These are phyloP conservation scores for Zosterops japonicus DNA, from an alignment of 2,113 vertebrate genomes.

Conservation along the genomic window DNA sequence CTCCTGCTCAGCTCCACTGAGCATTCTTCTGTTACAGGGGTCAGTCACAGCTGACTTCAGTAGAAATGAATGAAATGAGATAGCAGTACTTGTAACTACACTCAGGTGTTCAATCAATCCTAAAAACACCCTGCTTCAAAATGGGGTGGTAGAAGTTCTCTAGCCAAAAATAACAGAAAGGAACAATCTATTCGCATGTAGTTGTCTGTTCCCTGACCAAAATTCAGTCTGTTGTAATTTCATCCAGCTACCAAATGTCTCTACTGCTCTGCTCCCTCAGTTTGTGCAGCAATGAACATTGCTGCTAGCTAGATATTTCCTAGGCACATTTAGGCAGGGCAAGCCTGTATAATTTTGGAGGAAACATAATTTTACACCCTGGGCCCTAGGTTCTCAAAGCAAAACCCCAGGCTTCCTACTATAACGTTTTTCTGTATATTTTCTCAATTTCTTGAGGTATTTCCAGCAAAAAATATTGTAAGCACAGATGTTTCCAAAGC, in stretches of 20 bases:
- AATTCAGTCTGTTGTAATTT: not conserved
- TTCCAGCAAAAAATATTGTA: not conserved
- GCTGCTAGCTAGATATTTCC: not conserved
- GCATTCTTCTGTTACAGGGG: not conserved
- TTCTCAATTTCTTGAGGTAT: not conserved
- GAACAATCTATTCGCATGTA: not conserved
- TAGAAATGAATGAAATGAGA: not conserved
- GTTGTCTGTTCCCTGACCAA: not conserved
- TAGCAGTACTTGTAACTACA: not conserved
- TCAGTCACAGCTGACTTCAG: not conserved
- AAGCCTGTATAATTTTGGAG: not conserved
- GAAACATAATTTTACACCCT: not conserved
- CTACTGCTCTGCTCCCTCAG: not conserved
- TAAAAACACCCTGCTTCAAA: not conserved
- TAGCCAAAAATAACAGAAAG: not conserved
- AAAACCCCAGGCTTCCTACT: not conserved
- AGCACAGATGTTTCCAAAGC: not conserved
- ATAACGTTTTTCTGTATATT: rapidly evolving
- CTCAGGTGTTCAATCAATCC: not conserved
- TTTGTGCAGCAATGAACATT: not conserved
- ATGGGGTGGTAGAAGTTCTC: not conserved
- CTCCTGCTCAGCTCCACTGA: not conserved
- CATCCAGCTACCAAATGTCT: not conserved
- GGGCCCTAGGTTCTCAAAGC: not conserved
- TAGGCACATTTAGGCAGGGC: not conserved